Evolutionary conservation across 2,888 invertebrate genomes (phyloP), one percentile per base, ranked within the genome.

Genomic region (Apocheima hispidaria): DNA sequence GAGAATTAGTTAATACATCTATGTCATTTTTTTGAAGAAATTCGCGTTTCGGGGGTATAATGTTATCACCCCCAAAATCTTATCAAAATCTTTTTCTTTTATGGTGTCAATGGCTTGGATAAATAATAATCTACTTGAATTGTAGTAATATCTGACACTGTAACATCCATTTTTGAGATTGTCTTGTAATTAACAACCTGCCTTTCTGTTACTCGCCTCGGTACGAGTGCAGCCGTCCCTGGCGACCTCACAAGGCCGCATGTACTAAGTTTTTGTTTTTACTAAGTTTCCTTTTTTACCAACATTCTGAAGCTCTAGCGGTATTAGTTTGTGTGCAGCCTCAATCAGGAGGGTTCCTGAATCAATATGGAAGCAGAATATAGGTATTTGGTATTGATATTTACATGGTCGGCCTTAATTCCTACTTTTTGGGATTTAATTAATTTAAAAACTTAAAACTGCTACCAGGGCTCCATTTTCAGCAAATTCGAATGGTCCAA

Each of bases 181-280:
- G 5, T 2, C n/a, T 43, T 7, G 9, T 30, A 38, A n/a, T 30
- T n/a, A n/a, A n/a, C n/a, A n/a, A n/a, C 21, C 10, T n/a, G 23
- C 40, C n/a, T 23, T 61, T 54, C 16, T 40, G 18, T 26, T 4
- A 36, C 23, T 20, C 54, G 21, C 20, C 16, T 54, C 80, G 80
- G 88, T 88, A 86, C 85, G 65, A 83, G 16, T 1, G 60, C 30
- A 38, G 30, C 23, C 60, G 40, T 18, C 18, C 48, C 50, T 38
- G 16, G 44, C 73, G 87, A 85, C 88, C 87, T 87, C 84, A 78
- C 88, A 88, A 88, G 88, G 88, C 87, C 87, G 83, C 65, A 68
- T 75, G 78, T 80, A n/a, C n/a, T n/a, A n/a, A n/a, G n/a, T n/a
- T n/a, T n/a, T n/a, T n/a, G n/a, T n/a, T n/a, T n/a, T n/a, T n/a